Evolutionary conservation across 2,888 invertebrate species (phyloP), one percentile per base, ranked within the genome.

Genomic region (Mesorhabditis belari): DNA sequence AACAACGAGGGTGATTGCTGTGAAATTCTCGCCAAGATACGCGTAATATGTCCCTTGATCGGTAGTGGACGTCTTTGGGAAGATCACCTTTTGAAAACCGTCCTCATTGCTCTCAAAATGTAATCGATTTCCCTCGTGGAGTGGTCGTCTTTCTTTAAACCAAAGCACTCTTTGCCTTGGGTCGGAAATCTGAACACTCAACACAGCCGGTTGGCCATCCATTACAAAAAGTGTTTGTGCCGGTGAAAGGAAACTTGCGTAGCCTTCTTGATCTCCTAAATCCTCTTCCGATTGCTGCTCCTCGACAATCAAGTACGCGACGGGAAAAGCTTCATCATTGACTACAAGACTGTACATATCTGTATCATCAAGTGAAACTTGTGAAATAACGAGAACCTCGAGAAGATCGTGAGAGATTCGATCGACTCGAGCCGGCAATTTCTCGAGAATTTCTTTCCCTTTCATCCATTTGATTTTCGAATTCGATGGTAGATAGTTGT

Each of bases 181-280:
- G 24, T 71, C 65, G 55, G 64, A 66, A 17, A 75, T 64, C 55
- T 69, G 71, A 9, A 71, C 70, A 17, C 68, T 66, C 19, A 79
- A 60, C n/a, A 71, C 68, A 5, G 77, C 71, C 5, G 74, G 71
- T 53, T 80, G 76, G n/a, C 77, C 78, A 56, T 80, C 79, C 78
- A 80, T 80, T 17, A 80, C 79, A 62, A 80, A 80, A 58, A 76
- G 74, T 5, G 77, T 79, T 52, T 79, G 73, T 9, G 73, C 72
- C 5, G 69, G 66, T 1, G 69, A 64, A 1, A 70, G 44, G 35
- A 76, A 72, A 1, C 49, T 55, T 2, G 67, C 66, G 19, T 58
- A 51, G n/a, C n/a, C n/a, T 5, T 21, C 44, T 5, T 55, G 56
- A 3, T 64, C 63, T 4, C 5, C 57, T 1, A 51, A 29, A 3